Base-by-base conservation (phyloP, 2,797 vertebrate species). In the Alcedo quadribrachys region DNA sequence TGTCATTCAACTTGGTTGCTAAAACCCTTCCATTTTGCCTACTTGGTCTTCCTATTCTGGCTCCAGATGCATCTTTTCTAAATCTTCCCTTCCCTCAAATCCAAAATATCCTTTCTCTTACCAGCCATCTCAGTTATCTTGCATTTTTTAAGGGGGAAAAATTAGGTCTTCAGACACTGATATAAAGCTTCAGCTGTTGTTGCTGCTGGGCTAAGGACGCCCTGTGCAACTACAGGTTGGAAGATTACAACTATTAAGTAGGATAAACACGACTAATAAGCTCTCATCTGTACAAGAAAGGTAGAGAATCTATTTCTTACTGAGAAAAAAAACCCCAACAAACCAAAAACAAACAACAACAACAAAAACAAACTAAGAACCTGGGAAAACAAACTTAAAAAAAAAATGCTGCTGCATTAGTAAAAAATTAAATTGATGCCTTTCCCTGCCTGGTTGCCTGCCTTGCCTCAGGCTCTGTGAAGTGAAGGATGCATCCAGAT, bases 1-100 rank as follows among this genome's bases (percentile, higher is more conserved):
- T 79, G 73, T 94, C 84, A 92, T 92, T 82, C 68, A 25, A 7
- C 42, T 82, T 63, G 12, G 8, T 89, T 89, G 57, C 68, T 79
- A 84, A 81, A 51, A 7, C 22, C 18, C n/a, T 77, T 85, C 11
- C 16, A 42, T 30, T 81, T 21, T 85, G 48, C 6, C n/a, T 5
- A 7, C 7, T 76, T 3, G 0, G 8, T 51, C 35, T 75, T 93
- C 43, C 28, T 62, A 5, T 73, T 86, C 25, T 54, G 42, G 22
- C 8, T 86, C 20, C 6, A 55, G 32, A 43, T 57, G 6, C 22
- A 22, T 32, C 14, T 35, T 71, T 9, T 27, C 16, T 51, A 84
- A 86, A 69, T 76, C 33, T 73, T 81, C 46, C 58, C 70, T 55
- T 69, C 51, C 7, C 15, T 25, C 9, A 37, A 33, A 14, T 60